phyloP scores from a whole-genome alignment of 2,888 invertebrate genomes.

The Drosophila sordidapex region DNA sequence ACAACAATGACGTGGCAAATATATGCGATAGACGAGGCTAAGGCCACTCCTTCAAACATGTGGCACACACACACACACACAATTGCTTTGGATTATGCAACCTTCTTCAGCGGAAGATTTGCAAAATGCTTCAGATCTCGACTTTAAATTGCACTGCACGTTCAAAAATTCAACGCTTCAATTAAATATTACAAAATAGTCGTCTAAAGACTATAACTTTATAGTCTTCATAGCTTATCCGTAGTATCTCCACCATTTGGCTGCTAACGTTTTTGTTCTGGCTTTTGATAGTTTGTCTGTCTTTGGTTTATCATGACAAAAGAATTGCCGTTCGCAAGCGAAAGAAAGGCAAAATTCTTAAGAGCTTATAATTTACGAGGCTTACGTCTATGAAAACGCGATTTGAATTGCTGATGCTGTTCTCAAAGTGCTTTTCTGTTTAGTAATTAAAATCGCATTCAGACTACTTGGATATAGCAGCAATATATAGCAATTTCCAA shows the following conservation, averaged over 20 bases:
- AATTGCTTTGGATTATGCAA: conserved; percentile 40
- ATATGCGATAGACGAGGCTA: conserved; percentile 7
- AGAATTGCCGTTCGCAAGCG: conserved; percentile 30
- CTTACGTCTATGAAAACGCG: conserved; percentile 55
- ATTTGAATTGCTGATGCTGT: conserved; percentile 62
- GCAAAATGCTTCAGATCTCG: conserved; percentile 13
- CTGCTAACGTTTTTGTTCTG: conserved; percentile 18
- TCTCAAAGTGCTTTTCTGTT: conserved; percentile 9
- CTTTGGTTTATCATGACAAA: conserved; percentile 58
- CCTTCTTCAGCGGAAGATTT: conserved; percentile 26
- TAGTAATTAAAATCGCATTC: conserved; percentile 35
- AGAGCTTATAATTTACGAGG: conserved; percentile 41
- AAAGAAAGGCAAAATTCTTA: conserved; percentile 22
- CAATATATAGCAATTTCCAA: neutral
- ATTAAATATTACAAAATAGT: conserved; percentile 38
- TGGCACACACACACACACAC: neutral
- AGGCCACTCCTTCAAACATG: conserved; percentile 44
- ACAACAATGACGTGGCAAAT: conserved; percentile 43
- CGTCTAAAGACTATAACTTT: neutral
- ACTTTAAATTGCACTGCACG: conserved; percentile 33
- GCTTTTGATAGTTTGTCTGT: conserved; percentile 20
- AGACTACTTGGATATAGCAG: neutral
- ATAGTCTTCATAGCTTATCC: neutral
- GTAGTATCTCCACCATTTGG: neutral
- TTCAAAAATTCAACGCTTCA: conserved; percentile 23